Evolutionary conservation across 2,797 vertebrate genomes (phyloP).

Genomic region (Parotocinclus haroldoi): DNA sequence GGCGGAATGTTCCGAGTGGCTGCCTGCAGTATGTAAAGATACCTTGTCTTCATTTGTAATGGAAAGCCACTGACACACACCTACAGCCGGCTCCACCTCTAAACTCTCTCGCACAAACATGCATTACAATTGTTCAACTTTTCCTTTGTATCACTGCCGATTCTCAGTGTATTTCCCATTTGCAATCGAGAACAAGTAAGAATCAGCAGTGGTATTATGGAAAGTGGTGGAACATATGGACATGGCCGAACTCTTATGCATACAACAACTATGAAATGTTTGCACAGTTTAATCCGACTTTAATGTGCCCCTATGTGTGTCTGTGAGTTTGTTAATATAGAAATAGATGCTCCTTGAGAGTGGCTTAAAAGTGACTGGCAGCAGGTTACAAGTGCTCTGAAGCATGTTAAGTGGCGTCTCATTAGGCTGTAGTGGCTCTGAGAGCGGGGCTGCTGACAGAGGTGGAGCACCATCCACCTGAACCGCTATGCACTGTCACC

Average conservation of each 20-base stretch:
- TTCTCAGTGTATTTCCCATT: slow-evolving; percentile 19
- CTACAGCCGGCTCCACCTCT: slow-evolving; percentile 39
- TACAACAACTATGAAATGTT: neutral
- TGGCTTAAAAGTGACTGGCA: slow-evolving; percentile 58
- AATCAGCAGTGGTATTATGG: too few species aligned
- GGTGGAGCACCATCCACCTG: slow-evolving; percentile 66
- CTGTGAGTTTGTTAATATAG: slow-evolving; percentile 21
- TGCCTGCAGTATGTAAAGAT: slow-evolving; percentile 60
- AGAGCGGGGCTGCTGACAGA: slow-evolving; percentile 40
- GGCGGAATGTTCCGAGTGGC: slow-evolving; percentile 52
- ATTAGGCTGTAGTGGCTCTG: slow-evolving; percentile 63
- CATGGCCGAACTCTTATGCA: too few species aligned
- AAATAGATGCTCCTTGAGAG: slow-evolving; percentile 43
- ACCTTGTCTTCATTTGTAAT: slow-evolving; percentile 65
- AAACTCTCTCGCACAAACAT: slow-evolving; percentile 41
- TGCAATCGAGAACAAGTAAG: neutral
- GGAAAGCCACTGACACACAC: slow-evolving; percentile 57
- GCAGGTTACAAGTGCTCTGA: slow-evolving; percentile 57
- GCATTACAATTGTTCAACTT: slow-evolving; percentile 42
- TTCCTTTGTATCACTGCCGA: slow-evolving; percentile 20
- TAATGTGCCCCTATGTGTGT: slow-evolving; percentile 21
- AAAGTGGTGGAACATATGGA: too few species aligned
- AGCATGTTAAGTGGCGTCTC: slow-evolving; percentile 76
- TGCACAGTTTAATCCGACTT: slow-evolving; percentile 25
- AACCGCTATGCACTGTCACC: slow-evolving; percentile 67